Percentiles rank a stretch among this genome's conserved stretches.
These are phyloP conservation scores for Microchrysa polita DNA, from an alignment of 2,888 invertebrate genomes.

Conservation along the genomic window DNA sequence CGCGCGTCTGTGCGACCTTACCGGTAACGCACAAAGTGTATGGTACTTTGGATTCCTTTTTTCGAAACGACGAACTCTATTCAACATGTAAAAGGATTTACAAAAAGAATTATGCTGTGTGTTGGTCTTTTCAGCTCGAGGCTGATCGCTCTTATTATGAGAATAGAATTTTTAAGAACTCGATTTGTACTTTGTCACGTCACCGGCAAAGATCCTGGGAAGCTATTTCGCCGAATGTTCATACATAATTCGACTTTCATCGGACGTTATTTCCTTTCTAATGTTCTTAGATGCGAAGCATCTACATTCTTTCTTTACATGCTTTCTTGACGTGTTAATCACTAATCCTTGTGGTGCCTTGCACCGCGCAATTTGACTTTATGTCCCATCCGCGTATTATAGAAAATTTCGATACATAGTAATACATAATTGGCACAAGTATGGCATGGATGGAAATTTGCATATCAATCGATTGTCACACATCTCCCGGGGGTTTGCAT, in stretches of 20 bases:
- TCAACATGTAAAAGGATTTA: constrained; percentile 35
- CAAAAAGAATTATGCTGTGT: constrained; percentile 26
- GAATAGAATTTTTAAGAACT: constrained; percentile 17
- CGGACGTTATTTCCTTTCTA: constrained; percentile 21
- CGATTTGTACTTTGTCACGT: background rate
- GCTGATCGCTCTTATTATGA: constrained; percentile 38
- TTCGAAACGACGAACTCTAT: constrained; percentile 29
- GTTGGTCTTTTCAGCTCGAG: constrained; percentile 39
- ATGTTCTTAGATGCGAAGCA: background rate
- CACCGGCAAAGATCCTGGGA: constrained; percentile 20
- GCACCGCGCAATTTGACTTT: background rate
- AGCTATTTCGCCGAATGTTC: background rate
- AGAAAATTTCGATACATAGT: background rate
- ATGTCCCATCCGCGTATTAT: constrained; percentile 4
- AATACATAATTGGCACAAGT: constrained; percentile 45
- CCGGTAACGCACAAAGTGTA: background rate
- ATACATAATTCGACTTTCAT: constrained; percentile 23
- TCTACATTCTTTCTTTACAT: background rate
- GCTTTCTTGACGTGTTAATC: no score
- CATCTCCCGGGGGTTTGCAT: constrained; percentile 46
- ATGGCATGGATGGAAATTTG: constrained; percentile 44
- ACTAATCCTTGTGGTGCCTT: no score
- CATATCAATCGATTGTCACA: constrained; percentile 49
- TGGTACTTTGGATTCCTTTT: constrained; percentile 14
- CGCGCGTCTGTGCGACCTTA: background rate